A percentile compares a stretch with the other conserved stretches of the same genome.
These are phyloP conservation scores for Glaucomys volans DNA, from an alignment of 2,113 vertebrate species.

Conservation along the genomic window DNA sequence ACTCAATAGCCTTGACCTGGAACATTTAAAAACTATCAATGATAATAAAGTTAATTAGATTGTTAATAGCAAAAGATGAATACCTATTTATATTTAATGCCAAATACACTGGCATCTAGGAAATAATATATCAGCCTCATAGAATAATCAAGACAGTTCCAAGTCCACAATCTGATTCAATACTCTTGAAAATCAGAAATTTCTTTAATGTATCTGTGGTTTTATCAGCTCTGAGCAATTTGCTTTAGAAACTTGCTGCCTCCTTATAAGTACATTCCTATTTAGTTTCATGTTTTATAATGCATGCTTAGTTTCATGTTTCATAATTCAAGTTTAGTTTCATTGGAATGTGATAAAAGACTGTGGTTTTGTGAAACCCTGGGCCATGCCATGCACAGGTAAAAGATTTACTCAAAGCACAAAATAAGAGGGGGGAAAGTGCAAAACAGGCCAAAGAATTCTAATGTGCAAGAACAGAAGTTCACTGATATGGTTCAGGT, in stretches of 20 bases:
- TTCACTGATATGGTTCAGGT: background rate
- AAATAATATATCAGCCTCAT: background rate
- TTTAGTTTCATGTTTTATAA: background rate
- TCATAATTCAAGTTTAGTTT: background rate
- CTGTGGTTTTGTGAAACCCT: background rate
- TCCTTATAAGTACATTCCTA: background rate
- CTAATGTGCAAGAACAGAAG: background rate
- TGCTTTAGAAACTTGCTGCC: conserved; percentile 8
- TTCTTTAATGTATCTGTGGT: background rate
- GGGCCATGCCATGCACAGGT: background rate
- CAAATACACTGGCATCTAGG: conserved; percentile 21
- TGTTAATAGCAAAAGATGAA: conserved; percentile 66
- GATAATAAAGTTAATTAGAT: conserved; percentile 62
- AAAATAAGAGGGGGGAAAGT: too few species aligned
- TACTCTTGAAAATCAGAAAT: conserved; percentile 28
- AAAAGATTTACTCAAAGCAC: background rate
- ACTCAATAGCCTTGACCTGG: conserved; percentile 47
- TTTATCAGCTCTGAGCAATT: background rate
- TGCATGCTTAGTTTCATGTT: background rate
- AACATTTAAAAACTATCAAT: conserved; percentile 59
- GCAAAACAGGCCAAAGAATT: background rate
- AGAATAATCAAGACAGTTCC: background rate
- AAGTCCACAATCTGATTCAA: background rate
- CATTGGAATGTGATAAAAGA: background rate
- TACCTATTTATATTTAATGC: conserved; percentile 42